These are phyloP conservation scores for Trichogramma pretiosum DNA, from an alignment of 1,140 invertebrate genomes.

Conservation along the genomic window DNA sequence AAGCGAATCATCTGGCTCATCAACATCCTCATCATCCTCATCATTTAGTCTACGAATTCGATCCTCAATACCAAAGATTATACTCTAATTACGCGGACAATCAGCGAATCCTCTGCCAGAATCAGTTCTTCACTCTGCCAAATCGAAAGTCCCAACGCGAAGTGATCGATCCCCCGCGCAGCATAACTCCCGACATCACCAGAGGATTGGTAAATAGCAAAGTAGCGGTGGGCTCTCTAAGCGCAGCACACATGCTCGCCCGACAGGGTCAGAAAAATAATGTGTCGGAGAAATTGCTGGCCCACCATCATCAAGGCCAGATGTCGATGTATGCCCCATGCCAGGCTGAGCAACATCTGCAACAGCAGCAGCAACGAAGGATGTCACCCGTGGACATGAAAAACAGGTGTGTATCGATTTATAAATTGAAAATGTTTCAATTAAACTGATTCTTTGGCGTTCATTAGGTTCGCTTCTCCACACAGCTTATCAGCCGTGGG, in stretches of 20 bases:
- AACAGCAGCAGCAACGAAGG: no score
- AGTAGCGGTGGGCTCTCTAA: conserved; percentile 26
- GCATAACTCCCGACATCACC: conserved; percentile 51
- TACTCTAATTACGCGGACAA: conserved; percentile 20
- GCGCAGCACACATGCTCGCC: conserved; percentile 33
- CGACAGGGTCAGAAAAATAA: conserved; percentile 29
- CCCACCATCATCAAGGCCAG: conserved; percentile 18
- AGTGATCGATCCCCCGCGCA: conserved; percentile 40
- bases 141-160: conserved; percentile 34
- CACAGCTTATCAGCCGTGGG: conserved; percentile 33
- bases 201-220: conserved; percentile 44
- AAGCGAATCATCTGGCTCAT: conserved; percentile 20
- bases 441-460: no score
- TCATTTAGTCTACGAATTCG: not conserved
- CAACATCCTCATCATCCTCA: conserved; percentile 9
- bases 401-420: conserved; percentile 24
- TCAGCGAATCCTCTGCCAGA: conserved; percentile 14
- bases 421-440: not conserved
- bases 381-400: conserved; percentile 10
- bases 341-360: conserved; percentile 16
- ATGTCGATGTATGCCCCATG: no score
- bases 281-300: conserved; percentile 14
- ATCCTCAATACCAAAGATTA: not conserved
- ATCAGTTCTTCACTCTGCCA: conserved; percentile 37
- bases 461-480: conserved; percentile 38